Evolutionary conservation across 2,113 vertebrate genomes (phyloP).

Genomic region (Arizona elegans): DNA sequence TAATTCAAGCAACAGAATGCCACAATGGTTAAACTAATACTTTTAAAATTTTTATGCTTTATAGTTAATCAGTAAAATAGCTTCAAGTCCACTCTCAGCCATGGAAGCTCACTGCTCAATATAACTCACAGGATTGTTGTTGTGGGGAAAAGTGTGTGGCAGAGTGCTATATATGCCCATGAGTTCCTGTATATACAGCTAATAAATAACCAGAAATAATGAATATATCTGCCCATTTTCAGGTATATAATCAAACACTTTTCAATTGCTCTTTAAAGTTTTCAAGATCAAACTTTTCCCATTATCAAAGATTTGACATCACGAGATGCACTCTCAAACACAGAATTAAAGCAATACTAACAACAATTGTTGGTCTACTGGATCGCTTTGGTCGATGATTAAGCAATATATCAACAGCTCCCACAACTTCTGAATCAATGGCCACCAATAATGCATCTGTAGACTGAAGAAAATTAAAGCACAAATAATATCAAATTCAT

Average conservation of each 20-base stretch:
- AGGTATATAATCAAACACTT: not conserved
- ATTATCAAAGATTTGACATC: not conserved
- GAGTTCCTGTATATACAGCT: not conserved
- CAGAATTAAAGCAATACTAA: slow-evolving; percentile 69
- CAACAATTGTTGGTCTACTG: slow-evolving; percentile 93
- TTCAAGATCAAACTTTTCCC: not conserved
- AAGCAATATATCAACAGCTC: slow-evolving; percentile 96
- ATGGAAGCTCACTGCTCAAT: not conserved
- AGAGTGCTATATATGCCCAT: not conserved
- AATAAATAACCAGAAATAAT: not conserved
- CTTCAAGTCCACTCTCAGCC: not conserved
- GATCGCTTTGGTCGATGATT: slow-evolving; percentile 92
- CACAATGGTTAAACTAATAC: not conserved
- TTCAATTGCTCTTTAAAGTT: not conserved
- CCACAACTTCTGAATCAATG: slow-evolving; percentile 96
- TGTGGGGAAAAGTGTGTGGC: not conserved
- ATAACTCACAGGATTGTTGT: not conserved
- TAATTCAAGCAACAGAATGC: not conserved
- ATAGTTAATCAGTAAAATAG: not conserved
- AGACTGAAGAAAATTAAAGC: slow-evolving; percentile 73
- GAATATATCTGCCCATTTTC: not conserved
- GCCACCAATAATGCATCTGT: slow-evolving; percentile 96
- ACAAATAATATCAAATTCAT: slow-evolving; percentile 23
- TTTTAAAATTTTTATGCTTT: not conserved
- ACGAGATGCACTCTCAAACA: not conserved